phyloP scores from a whole-genome alignment of 2,888 invertebrate species.

The Geophilus truncorum region DNA sequence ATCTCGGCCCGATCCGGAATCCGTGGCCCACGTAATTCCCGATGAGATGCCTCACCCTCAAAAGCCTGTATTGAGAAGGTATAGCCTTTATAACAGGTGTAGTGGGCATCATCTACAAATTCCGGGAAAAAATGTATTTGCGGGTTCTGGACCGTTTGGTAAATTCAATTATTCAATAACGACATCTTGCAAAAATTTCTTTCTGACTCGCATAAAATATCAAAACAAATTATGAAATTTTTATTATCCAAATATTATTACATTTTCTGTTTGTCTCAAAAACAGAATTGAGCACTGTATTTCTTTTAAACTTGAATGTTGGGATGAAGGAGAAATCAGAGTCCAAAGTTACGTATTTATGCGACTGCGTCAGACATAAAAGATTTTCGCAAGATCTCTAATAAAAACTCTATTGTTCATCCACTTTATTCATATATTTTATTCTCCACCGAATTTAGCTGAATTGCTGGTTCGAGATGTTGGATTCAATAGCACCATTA shows the following conservation, averaged over 20 bases:
- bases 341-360: too few relatives aligned
- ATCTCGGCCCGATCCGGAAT: slow-evolving; percentile 12
- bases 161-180: background rate
- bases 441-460: background rate
- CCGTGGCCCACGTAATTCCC: background rate
- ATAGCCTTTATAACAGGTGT: slow-evolving; percentile 13
- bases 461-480: background rate
- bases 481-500: slow-evolving; percentile 14
- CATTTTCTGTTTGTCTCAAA: too few relatives aligned
- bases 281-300: too few relatives aligned
- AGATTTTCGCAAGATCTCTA: too few relatives aligned
- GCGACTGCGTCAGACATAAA: too few relatives aligned
- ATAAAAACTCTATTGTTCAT: background rate
- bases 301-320: too few relatives aligned
- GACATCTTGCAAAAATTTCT: too few relatives aligned
- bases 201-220: too few relatives aligned
- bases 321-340: too few relatives aligned
- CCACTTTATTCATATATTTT: background rate
- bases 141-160: slow-evolving; percentile 2
- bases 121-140: slow-evolving; percentile 6
- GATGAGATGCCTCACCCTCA: slow-evolving; percentile 5
- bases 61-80: background rate
- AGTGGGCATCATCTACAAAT: slow-evolving; percentile 5
- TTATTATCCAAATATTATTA: too few relatives aligned
- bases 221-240: too few relatives aligned